Evolutionary conservation across 2,888 invertebrate genomes (phyloP), one percentile per base, ranked within the genome.

Genomic region (Aquatica leii): DNA sequence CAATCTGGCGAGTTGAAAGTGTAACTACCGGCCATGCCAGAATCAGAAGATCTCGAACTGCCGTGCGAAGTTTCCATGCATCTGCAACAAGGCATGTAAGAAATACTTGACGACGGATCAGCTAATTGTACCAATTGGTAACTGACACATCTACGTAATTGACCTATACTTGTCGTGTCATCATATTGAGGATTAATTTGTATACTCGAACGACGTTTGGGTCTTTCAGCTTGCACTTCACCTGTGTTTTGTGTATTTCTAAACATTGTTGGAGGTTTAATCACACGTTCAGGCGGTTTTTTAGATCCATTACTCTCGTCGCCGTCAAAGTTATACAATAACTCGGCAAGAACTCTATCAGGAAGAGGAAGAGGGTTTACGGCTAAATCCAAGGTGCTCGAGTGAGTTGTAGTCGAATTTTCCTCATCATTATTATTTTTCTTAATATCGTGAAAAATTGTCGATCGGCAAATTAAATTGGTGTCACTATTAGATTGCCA

Each of bases 11-110:
- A 90, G 3, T 90, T 87, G 64, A 91, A 83, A 59, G 89, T 88
- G 75, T 90, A 92, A 80, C 92, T 93, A 20, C 93, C 94, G 0
- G 92, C 94, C 82, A 94, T 91, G 18, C 94, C 94, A 0, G 93
- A 94, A 78, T 92, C 92, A 12, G 94, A 93, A 5, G 90, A 91
- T 66, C 91, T 84, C 0, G 89, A 89, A 79, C 91, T 91, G 37
- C 87, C 56, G 58, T 78, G 87, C 67, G 87, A 88, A 51, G 72
- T 70, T 41, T 77, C 77, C 52, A 69, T 67, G 58, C 78, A 78
- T 18, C 75, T 66, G 67, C 79, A 79, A 59, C 71, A 71, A 3
- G 71, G 71, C 20, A 66, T 58, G 34, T 67, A 58, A 11, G 62
- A 43, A 12, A 55, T 54, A 55, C 56, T 64, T 15, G 64, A 52